Evolutionary conservation across 2,113 vertebrate species (phyloP), one percentile per base, ranked within the genome.

Genomic region (Corvus hawaiiensis): DNA sequence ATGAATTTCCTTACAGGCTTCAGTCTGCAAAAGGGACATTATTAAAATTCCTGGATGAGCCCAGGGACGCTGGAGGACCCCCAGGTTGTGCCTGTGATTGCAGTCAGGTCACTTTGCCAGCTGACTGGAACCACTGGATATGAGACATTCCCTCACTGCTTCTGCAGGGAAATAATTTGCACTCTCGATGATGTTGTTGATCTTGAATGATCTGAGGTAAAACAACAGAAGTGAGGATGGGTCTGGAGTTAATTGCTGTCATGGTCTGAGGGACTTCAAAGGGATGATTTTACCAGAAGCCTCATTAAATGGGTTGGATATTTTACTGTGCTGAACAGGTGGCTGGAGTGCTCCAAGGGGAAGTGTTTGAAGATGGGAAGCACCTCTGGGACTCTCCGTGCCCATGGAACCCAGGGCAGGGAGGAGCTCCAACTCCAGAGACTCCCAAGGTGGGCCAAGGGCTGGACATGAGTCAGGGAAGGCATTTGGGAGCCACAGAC

Each of bases 171-270:
- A 90, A 93, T 63, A 77, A 96, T 90, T 96, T 90, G 82, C 92
- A 94, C 78, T 75, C 55, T 52, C 59, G 12, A 76, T 37, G 73
- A 66, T 61, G 84, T 10, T 92, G 94, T 78, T 94, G 91, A 84
- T 94, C 86, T 48, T 26, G 37, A 90, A 35, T 19, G 62, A 79
- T 56, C 85, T 68, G 19, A 76, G 84, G 82, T 75, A 63, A 89
- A 94, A 91, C 62, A 92, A 93, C 43, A 95, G 63, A 87, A 96
- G 61, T 58, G 80, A 88, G 82, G 96, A 89, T 55, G 52, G 75
- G 77, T 82, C 94, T 89, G 83, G 61, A 92, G 90, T 95, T 93
- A 97, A 95, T 95, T 91, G 93, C 88, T 97, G 90, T 91, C 86
- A 12, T 66, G 89, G 86, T 92, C 88, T 94, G 71, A 61, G 55